Evolutionary conservation across 2,113 vertebrate species (phyloP).

Genomic region (Lepisosteus osseus): DNA sequence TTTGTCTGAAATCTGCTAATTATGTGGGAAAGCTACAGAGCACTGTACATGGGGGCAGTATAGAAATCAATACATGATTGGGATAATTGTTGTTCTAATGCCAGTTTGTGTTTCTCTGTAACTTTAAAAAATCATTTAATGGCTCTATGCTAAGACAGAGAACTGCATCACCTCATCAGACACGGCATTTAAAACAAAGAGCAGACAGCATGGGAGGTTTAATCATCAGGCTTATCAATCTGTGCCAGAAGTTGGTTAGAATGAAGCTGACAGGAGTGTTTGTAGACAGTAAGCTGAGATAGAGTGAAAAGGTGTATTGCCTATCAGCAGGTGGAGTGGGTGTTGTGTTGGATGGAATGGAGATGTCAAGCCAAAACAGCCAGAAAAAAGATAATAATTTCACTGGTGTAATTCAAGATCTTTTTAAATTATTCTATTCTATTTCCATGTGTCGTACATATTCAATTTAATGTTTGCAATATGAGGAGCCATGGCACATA

Average conservation of each 20-base stretch:
- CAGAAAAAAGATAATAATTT: background rate
- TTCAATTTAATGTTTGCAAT: too few species aligned
- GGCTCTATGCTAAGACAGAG: constrained; percentile 21
- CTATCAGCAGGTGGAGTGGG: too few species aligned
- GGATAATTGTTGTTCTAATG: constrained; percentile 62
- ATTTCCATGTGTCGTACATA: too few species aligned
- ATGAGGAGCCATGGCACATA: too few species aligned
- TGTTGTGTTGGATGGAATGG: background rate
- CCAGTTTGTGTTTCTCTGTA: constrained; percentile 50
- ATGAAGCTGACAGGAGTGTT: too few species aligned
- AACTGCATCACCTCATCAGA: constrained; percentile 33
- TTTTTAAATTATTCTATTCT: too few species aligned
- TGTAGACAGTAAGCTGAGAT: too few species aligned
- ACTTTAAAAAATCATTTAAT: constrained; percentile 37
- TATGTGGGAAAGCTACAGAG: constrained; percentile 52
- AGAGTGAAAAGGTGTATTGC: too few species aligned
- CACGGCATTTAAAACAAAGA: constrained; percentile 52
- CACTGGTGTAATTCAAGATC: too few species aligned
- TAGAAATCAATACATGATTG: constrained; percentile 71
- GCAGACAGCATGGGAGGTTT: background rate
- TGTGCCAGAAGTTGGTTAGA: too few species aligned
- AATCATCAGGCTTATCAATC: too few species aligned
- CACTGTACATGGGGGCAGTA: constrained; percentile 49
- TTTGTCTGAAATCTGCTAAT: constrained; percentile 66
- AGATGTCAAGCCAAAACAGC: background rate